Evolutionary conservation across 2,113 vertebrate species (phyloP).

Genomic region (Cheirogaleus medius): DNA sequence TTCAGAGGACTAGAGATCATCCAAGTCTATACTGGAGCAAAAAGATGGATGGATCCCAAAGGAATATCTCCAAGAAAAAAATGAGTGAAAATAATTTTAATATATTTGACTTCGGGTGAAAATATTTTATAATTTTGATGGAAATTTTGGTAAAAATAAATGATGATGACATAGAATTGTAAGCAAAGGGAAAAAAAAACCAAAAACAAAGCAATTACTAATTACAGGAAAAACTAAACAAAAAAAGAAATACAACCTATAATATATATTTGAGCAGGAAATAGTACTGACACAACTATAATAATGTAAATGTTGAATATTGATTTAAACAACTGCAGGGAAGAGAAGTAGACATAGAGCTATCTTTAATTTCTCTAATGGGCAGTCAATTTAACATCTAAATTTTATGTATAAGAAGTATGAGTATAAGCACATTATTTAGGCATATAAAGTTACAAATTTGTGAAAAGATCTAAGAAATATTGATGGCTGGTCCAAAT

Average conservation of each 20-base stretch:
- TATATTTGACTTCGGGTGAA: background rate
- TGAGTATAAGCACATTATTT: background rate
- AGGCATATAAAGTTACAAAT: background rate
- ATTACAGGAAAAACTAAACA: background rate
- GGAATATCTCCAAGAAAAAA: background rate
- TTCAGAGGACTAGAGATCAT: background rate
- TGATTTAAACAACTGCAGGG: background rate
- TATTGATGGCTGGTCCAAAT: background rate
- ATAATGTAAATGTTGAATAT: background rate
- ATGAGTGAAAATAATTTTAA: background rate
- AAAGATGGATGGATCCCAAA: background rate
- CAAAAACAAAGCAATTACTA: background rate
- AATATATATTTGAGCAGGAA: background rate
- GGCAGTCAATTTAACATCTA: background rate
- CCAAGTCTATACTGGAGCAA: background rate
- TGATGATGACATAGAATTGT: background rate
- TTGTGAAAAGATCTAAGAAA: background rate
- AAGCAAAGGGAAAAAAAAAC: background rate
- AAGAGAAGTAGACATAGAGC: background rate
- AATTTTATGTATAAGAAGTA: background rate
- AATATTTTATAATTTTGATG: background rate
- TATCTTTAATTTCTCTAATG: background rate
- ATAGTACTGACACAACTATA: background rate
- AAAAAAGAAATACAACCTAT: conserved; percentile 5
- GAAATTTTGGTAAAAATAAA: background rate